A percentile compares a stretch with the other conserved stretches of the same genome.
phyloP scores from a whole-genome alignment of 2,113 vertebrate genomes.

The Eptatretus burgeri region DNA sequence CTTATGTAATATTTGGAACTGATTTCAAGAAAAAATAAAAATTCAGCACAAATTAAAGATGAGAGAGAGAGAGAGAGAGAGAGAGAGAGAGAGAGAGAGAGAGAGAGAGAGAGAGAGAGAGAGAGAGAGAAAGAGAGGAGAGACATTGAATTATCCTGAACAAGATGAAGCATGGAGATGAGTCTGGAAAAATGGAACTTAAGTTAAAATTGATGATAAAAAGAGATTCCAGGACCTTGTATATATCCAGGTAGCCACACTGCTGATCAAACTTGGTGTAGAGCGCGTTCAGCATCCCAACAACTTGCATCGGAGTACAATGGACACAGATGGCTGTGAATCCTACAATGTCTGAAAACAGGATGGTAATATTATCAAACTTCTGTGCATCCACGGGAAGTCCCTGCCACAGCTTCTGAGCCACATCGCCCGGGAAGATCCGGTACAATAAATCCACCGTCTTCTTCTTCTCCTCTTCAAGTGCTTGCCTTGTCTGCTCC shows the following conservation, averaged over 20 bases:
- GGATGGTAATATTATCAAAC: slow-evolving; percentile 92
- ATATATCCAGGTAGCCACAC: slow-evolving; percentile 83
- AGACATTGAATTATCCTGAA: no score
- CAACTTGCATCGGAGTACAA: slow-evolving; percentile 95
- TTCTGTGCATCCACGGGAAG: slow-evolving; percentile 66
- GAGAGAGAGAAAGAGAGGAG: no score
- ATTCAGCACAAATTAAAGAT: no score
- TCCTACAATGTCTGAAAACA: slow-evolving; percentile 92
- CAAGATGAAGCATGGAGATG: no score
- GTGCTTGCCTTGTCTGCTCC: slow-evolving; percentile 60
- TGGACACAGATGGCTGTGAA: slow-evolving; percentile 89
- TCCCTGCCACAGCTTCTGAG: slow-evolving; percentile 80
- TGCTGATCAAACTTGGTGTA: slow-evolving; percentile 94
- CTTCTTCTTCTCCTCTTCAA: slow-evolving; percentile 88
- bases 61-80: no score
- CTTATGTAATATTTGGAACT: no score
- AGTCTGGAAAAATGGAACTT: background rate
- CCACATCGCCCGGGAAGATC: slow-evolving; percentile 86
- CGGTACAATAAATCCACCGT: slow-evolving; percentile 89
- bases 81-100: no score
- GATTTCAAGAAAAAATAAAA: no score
- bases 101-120: no score
- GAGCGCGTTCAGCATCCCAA: slow-evolving; percentile 93
- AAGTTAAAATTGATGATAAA: background rate
- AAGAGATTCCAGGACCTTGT: slow-evolving; percentile 36